These are phyloP conservation scores for Cydia pomonella DNA, from an alignment of 1,140 invertebrate species.

Conservation along the genomic window DNA sequence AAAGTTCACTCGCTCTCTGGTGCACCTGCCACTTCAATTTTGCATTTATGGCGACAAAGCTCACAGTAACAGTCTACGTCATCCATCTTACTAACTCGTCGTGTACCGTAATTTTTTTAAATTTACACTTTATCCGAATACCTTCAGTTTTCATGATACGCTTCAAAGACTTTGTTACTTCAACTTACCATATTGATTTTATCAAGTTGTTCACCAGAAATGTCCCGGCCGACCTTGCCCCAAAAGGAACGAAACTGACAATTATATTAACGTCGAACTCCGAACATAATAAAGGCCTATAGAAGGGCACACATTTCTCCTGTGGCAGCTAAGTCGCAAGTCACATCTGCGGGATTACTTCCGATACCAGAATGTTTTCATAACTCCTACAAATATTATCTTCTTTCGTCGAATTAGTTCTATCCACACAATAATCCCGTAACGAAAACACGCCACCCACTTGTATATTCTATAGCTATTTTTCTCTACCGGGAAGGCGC, in stretches of 20 bases:
- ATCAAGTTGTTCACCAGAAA: slow-evolving; percentile 18
- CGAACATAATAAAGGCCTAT: slow-evolving; percentile 29
- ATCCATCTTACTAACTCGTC: not conserved
- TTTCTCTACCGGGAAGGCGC: slow-evolving; percentile 7
- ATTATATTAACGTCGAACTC: slow-evolving; percentile 33
- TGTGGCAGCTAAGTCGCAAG: slow-evolving; percentile 32
- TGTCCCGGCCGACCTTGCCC: slow-evolving; percentile 4
- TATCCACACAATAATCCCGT: slow-evolving; percentile 44
- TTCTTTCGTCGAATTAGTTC: slow-evolving; percentile 50
- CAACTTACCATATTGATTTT: slow-evolving; percentile 1
- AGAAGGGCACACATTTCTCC: slow-evolving; percentile 5
- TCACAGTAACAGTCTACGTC: not conserved
- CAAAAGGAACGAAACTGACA: slow-evolving; percentile 23
- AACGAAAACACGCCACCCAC: slow-evolving; percentile 43
- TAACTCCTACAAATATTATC: slow-evolving; percentile 53
- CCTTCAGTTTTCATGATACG: not conserved
- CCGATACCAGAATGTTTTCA: slow-evolving; percentile 44
- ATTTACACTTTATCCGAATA: not conserved
- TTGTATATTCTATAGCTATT: slow-evolving; percentile 35
- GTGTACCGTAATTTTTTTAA: not conserved
- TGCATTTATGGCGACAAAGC: slow-evolving; percentile 22
- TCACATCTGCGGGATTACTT: slow-evolving; percentile 47
- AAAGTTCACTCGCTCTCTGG: not conserved
- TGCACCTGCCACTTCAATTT: slow-evolving; percentile 4
- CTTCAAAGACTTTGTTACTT: not conserved